Evolutionary conservation across 2,797 vertebrate species (phyloP).

Genomic region (Champsocephalus esox): DNA sequence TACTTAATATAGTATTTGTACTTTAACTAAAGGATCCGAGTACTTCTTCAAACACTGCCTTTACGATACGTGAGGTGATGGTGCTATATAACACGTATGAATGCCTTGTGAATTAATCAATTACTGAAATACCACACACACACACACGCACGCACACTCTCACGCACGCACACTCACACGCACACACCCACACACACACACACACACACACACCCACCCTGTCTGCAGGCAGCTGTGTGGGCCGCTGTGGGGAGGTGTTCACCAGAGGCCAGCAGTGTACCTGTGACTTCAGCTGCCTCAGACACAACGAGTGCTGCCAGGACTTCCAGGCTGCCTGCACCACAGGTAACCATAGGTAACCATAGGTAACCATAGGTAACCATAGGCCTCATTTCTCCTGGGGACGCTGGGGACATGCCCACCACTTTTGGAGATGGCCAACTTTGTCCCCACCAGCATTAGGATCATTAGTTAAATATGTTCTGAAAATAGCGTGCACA

Average conservation of each 20-base stretch:
- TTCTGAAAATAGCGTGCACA: too few relatives aligned
- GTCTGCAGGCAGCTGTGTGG: conserved; percentile 86
- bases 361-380: too few relatives aligned
- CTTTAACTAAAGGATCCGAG: too few relatives aligned
- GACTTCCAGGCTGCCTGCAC: conserved; percentile 90
- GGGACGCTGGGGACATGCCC: too few relatives aligned
- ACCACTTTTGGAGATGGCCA: too few relatives aligned
- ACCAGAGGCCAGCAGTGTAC: conserved; percentile 87
- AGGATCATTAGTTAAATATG: too few relatives aligned
- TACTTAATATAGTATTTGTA: too few relatives aligned
- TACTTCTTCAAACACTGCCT: too few relatives aligned
- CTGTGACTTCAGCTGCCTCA: conserved; percentile 90
- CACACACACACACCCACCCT: not conserved
- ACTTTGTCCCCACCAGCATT: too few relatives aligned
- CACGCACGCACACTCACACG: not conserved
- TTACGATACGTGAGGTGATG: not conserved
- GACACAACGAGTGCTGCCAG: conserved; percentile 90
- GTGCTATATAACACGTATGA: too few relatives aligned
- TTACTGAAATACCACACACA: not conserved
- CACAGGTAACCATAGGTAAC: not conserved
- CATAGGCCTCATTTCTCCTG: too few relatives aligned
- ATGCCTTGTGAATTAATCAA: not conserved
- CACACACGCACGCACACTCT: not conserved
- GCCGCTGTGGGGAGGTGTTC: conserved; percentile 90
- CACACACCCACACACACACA: too few relatives aligned